phyloP scores from a whole-genome alignment of 2,888 invertebrate species.

The Pilophorus perplexus region DNA sequence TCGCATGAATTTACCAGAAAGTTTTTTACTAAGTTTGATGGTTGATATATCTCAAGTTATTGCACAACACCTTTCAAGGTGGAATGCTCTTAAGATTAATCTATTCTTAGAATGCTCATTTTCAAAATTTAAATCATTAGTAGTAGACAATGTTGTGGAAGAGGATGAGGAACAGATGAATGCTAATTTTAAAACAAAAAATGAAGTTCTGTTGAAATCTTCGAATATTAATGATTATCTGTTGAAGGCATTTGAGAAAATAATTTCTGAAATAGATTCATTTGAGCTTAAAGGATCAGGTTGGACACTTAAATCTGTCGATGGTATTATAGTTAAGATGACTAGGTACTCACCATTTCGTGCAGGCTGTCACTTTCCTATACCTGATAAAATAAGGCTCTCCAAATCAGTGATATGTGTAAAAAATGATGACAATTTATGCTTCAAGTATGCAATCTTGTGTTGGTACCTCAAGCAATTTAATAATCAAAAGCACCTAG shows the following conservation, averaged over 20 bases:
- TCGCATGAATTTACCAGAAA: background rate
- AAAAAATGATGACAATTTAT: background rate
- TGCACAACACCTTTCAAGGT: background rate
- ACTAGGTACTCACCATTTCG: background rate
- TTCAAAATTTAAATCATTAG: background rate
- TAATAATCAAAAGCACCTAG: background rate
- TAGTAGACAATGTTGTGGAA: background rate
- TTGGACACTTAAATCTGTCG: conserved; percentile 1
- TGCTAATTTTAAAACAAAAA: conserved; percentile 10
- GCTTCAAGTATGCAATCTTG: background rate
- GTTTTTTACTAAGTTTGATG: background rate
- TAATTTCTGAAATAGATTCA: background rate
- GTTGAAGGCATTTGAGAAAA: background rate
- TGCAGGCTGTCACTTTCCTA: background rate
- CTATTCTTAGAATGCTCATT: background rate
- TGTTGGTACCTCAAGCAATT: background rate
- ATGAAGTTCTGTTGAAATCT: background rate
- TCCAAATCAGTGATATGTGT: background rate
- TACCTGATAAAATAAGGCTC: background rate
- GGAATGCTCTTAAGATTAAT: background rate
- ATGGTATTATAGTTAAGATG: background rate
- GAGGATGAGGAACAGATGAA: background rate
- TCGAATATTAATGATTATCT: background rate
- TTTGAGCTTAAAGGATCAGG: conserved; percentile 11
- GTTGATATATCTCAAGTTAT: background rate